phyloP scores from a whole-genome alignment of 2,797 vertebrate species.

The Pogoniulus pusillus region DNA sequence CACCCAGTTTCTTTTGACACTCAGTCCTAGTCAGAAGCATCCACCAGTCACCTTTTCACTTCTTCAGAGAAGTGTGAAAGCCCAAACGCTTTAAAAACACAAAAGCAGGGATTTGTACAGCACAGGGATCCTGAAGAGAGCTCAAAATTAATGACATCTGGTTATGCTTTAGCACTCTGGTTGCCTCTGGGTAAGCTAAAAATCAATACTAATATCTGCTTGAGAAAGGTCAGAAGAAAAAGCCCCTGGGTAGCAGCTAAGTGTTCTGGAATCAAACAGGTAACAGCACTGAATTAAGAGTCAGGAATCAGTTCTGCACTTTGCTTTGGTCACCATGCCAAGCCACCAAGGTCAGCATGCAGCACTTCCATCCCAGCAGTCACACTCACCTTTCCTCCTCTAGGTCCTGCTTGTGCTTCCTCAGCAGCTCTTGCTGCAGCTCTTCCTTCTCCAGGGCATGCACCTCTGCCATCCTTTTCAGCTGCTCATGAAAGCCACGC shows the following conservation, averaged over 20 bases:
- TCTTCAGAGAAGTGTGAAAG: not conserved
- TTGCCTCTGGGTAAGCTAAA: not conserved
- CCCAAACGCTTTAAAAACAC: not conserved
- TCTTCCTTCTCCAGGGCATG: slow-evolving; percentile 76
- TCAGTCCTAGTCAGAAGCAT: not conserved
- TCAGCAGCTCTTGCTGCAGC: slow-evolving; percentile 72
- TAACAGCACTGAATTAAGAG: not conserved
- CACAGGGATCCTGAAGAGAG: not conserved
- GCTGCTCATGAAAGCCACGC: slow-evolving; percentile 51
- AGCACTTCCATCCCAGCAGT: fast-evolving
- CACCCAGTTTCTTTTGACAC: not conserved
- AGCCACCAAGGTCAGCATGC: fast-evolving
- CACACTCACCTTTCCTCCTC: slow-evolving; percentile 86
- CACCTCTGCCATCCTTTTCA: slow-evolving; percentile 64
- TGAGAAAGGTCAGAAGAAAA: not conserved
- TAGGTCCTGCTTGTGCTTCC: slow-evolving; percentile 81
- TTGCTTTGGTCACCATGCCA: fast-evolving
- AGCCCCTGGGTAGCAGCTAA: not conserved
- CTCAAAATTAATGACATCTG: not conserved
- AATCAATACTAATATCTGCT: not conserved
- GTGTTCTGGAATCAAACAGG: not conserved
- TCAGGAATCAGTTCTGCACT: not conserved
- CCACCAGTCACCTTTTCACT: not conserved
- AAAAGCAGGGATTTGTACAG: not conserved
- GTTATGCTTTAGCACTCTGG: not conserved